Evolutionary conservation across 2,797 vertebrate genomes (phyloP).

Genomic region (Leptoclinus maculatus): DNA sequence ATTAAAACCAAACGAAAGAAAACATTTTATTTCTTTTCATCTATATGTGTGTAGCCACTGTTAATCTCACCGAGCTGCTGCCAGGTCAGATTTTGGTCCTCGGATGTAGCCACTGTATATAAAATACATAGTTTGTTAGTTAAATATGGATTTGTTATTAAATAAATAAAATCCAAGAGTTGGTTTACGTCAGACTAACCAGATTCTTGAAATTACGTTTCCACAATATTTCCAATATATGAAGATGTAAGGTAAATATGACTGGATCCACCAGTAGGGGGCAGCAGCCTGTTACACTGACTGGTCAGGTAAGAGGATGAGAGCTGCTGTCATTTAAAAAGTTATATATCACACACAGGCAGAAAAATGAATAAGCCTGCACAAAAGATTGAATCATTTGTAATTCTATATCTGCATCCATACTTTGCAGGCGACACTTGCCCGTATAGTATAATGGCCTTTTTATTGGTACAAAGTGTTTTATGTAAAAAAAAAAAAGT

Average conservation of each 20-base stretch:
- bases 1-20: constrained; percentile 82
- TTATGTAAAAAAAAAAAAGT: not conserved
- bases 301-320: not conserved
- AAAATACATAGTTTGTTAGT: not conserved
- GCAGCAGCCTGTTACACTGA: not conserved
- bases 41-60: constrained; percentile 3
- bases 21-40: constrained; percentile 33
- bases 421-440: not conserved
- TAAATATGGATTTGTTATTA: not conserved
- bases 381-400: not conserved
- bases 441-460: not conserved
- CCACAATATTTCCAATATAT: not conserved
- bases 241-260: not conserved
- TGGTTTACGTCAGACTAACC: not conserved
- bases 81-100: not conserved
- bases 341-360: not conserved
- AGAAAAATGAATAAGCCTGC: not conserved
- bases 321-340: not conserved
- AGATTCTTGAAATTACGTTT: not conserved
- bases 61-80: not conserved
- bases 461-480: not conserved
- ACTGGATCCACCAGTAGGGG: not conserved
- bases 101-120: not conserved
- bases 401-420: not conserved
- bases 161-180: not conserved